Evolutionary conservation across 2,797 vertebrate species (phyloP), one percentile per base, ranked within the genome.

Genomic region (Carapus acus): DNA sequence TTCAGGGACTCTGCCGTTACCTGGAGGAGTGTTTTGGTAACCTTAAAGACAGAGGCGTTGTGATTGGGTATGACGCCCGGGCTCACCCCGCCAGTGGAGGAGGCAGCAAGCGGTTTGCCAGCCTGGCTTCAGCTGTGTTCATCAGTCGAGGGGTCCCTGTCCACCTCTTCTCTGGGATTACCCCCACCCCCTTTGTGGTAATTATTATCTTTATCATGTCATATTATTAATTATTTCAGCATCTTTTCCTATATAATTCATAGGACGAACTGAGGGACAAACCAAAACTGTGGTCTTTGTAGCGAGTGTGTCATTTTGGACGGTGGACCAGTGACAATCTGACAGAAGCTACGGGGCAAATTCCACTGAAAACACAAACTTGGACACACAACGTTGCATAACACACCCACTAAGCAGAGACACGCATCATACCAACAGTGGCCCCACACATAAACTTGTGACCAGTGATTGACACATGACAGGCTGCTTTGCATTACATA

Each of bases 141-240:
- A 77, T 92, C 76, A 92, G 89, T 76, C 88, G 86, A 45, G 91
- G 90, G 1, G 76, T 98, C 44, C 93, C 93, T 1, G 93, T 98
- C 39, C 84, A 94, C 76, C 90, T 98, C 19, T 99, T 97, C 77
- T 90, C 90, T 61, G 85, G 85, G 54, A 91, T 98, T 77, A 93
- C 91, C 11, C 96, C 96, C 2, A 99, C 96, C 18, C 96, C 96
- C 8, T 96, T 98, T 70, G 96, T 99, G 88, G 96, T 98, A 87
- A 76, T 58, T 21, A 22, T 21, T 63, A 42, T 2, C 15, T 58
- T 33, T 12, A 3, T 6, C 9, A 3, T 33, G 11, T 33, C 4
- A 11, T 11, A 33, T 33, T n/a, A n/a, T n/a, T n/a, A n/a, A n/a
- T n/a, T n/a, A n/a, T n/a, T n/a, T n/a, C n/a, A n/a, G n/a, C n/a